Conservation (phyloP, 2,113 vertebrate species). For the Neofelis nebulosa region DNA sequence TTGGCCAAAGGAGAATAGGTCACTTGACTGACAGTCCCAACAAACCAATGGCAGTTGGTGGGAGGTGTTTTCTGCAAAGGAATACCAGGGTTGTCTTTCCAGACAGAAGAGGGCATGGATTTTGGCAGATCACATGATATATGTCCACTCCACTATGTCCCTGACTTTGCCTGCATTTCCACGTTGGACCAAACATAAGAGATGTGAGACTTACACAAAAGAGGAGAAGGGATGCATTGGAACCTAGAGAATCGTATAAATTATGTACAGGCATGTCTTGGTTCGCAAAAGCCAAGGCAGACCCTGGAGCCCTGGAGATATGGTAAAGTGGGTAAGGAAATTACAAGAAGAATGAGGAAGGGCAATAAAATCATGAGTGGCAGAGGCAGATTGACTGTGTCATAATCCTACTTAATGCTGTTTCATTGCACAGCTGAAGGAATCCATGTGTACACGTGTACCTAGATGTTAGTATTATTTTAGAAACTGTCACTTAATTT, state of each 20-base stretch:
- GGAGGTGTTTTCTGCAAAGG: background rate
- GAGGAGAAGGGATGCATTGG: background rate
- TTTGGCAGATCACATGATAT: background rate
- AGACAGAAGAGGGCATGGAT: background rate
- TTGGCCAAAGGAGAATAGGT: background rate
- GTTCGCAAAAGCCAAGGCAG: background rate
- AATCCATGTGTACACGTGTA: background rate
- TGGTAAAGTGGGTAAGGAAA: background rate
- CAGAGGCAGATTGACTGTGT: background rate
- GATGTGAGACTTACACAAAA: background rate
- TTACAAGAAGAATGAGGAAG: background rate
- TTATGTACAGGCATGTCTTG: background rate
- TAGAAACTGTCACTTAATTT: background rate
- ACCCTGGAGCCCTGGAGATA: background rate
- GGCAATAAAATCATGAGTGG: background rate
- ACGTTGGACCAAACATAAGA: background rate
- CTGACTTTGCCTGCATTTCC: background rate
- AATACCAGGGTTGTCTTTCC: background rate
- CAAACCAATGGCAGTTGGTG: background rate
- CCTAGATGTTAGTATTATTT: background rate
- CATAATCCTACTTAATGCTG: background rate
- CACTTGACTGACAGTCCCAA: background rate
- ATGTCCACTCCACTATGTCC: background rate
- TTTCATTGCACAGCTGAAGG: background rate
- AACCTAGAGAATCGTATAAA: background rate